Base-by-base conservation (phyloP, 2,888 invertebrate species). In the Schizotus pectinicornis region DNA sequence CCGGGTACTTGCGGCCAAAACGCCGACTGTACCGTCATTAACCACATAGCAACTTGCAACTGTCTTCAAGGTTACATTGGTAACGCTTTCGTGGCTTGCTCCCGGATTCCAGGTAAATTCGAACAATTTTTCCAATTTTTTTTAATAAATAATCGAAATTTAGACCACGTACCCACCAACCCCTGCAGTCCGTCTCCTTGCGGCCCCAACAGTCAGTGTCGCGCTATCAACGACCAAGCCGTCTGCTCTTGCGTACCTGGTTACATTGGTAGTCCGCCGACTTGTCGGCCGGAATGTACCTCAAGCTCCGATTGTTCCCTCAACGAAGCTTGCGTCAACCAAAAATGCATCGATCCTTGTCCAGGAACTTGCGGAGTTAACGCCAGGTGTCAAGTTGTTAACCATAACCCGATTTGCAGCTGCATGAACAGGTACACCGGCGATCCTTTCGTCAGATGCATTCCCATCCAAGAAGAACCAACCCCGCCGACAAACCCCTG, bases 281-380 rank as follows among this genome's bases (percentile, higher is more conserved):
- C 87, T 11, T 91, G 90, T 76, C 83, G 88, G 37, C 91, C 90
- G 8, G 90, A 91, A 79, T 91, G 91, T 77, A 81, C 87, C 0
- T 75, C 86, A 37, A 87, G 88, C 72, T 85, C 88, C 0, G 91
- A 90, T 69, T 91, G 91, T 75, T 78, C 86, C 1, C 85, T 87
- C 33, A 87, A 88, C 72, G 85, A 82, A 73, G 89, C 90, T 2
- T 92, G 91, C 65, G 83, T 88, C 38, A 85, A 86, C 62, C 87
- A 87, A 65, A 89, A 89, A 79, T 92, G 92, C 84, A 82, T 84
- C 71, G 89, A 92, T 79, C 92, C 92, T 31, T 92, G 92, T 70
- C 89, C 88, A 1, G 91, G 91, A 64, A 86, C 87, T 34, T 92
- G 92, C 74, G 91, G 90, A 7, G 82, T 85, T 59, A 88, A 89